Conservation (phyloP, 2,888 invertebrate species). For the Stenichneumon culpator region DNA sequence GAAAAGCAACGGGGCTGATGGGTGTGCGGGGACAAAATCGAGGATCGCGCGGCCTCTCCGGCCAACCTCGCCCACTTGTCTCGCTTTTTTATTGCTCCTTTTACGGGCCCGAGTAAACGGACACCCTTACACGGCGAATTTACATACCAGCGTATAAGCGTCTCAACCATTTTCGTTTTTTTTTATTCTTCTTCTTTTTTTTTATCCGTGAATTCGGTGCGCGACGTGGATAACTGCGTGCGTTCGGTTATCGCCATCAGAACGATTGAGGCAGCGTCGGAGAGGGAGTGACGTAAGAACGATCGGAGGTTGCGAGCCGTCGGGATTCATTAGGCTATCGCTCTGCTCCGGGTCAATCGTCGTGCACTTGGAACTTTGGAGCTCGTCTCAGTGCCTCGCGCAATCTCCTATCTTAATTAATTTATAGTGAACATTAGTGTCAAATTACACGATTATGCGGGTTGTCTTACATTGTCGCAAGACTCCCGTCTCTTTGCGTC, state of each 20-base stretch:
- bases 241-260: too few species aligned
- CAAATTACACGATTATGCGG: conserved; percentile 71
- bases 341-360: conserved; percentile 21
- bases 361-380: conserved; percentile 19
- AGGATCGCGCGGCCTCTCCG: conserved; percentile 63
- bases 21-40: conserved; percentile 28
- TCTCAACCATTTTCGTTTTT: not conserved
- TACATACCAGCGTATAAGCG: conserved; percentile 75
- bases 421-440: conserved; percentile 67
- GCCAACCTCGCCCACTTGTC: conserved; percentile 50
- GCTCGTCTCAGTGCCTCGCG: conserved; percentile 59
- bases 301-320: conserved; percentile 67
- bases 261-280: not conserved
- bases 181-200: not conserved
- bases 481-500: conserved; percentile 44
- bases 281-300: conserved; percentile 70
- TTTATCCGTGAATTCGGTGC: not conserved
- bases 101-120: conserved; percentile 81
- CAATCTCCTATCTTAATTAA: conserved; percentile 68
- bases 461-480: conserved; percentile 40
- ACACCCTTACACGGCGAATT: conserved; percentile 79
- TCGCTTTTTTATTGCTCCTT: conserved; percentile 79
- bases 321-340: conserved; percentile 69
- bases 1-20: conserved; percentile 48
- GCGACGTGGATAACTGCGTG: too few species aligned